These are phyloP conservation scores for Polietes domitor DNA, from an alignment of 2,888 invertebrate species.

Conservation along the genomic window DNA sequence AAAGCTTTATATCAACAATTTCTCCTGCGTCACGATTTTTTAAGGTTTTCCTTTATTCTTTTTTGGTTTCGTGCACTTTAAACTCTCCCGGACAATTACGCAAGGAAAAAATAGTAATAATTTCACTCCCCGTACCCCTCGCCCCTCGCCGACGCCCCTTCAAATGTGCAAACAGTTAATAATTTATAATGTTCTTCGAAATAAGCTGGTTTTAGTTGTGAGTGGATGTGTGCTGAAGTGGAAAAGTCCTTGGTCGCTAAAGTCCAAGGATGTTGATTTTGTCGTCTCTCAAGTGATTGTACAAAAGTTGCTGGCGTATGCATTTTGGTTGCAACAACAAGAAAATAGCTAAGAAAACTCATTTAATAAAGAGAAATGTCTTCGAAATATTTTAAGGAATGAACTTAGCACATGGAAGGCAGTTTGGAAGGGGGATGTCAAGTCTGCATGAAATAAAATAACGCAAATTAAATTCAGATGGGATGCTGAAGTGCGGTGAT, in stretches of 20 bases:
- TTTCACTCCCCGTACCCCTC: not conserved
- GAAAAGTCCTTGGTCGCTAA: slow-evolving; percentile 29
- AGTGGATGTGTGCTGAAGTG: slow-evolving; percentile 11
- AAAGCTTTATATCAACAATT: slow-evolving; percentile 16
- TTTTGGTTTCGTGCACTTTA: not conserved
- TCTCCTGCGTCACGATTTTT: not conserved
- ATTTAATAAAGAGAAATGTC: too few species aligned
- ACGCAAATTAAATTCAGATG: too few species aligned
- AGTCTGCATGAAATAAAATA: too few species aligned
- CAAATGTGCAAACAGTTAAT: slow-evolving; percentile 23
- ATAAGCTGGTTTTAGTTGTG: slow-evolving; percentile 21
- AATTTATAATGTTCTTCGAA: slow-evolving; percentile 37
- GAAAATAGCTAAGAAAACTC: not conserved
- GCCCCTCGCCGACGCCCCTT: not conserved
- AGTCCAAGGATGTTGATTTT: slow-evolving; percentile 27
- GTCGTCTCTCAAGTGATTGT: not conserved
- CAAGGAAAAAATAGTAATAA: not conserved
- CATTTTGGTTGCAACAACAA: slow-evolving; percentile 8
- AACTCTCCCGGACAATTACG: slow-evolving; percentile 17
- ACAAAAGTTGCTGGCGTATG: slow-evolving; percentile 43
- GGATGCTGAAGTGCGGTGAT: too few species aligned
- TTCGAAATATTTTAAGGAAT: too few species aligned
- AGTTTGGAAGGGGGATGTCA: too few species aligned
- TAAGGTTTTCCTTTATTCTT: not conserved
- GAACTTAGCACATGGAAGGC: too few species aligned